phyloP scores from a whole-genome alignment of 1,140 invertebrate species.

The Luehdorfia chinensis region DNA sequence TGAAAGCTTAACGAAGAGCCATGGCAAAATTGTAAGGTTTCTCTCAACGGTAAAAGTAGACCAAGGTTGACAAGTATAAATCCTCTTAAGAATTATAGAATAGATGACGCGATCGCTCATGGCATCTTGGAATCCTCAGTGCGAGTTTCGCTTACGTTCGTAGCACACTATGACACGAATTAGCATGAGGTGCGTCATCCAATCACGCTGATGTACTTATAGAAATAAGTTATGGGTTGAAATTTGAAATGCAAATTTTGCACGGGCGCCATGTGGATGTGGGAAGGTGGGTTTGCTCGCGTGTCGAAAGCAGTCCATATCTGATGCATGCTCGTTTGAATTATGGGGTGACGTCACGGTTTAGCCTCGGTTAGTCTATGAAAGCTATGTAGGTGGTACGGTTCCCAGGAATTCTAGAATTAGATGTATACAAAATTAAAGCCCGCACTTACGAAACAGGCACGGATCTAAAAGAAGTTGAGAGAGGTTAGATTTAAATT shows the following conservation, averaged over 20 bases:
- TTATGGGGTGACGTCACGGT: slow-evolving; percentile 39
- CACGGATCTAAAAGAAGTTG: too few relatives aligned
- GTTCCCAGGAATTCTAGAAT: slow-evolving; percentile 10
- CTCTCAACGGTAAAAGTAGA: slow-evolving; percentile 6
- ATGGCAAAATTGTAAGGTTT: slow-evolving; percentile 14
- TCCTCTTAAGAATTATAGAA: slow-evolving; percentile 16
- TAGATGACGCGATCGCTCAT: slow-evolving; percentile 10
- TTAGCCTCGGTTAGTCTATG: slow-evolving; percentile 23
- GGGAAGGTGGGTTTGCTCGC: slow-evolving; percentile 25
- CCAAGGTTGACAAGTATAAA: slow-evolving; percentile 14
- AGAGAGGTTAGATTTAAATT: too few relatives aligned
- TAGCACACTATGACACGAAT: neutral
- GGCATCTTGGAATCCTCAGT: neutral
- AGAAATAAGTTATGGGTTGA: slow-evolving; percentile 30
- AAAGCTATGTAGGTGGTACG: slow-evolving; percentile 20
- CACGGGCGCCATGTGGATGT: slow-evolving; percentile 27
- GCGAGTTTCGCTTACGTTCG: neutral
- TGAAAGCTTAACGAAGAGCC: too few relatives aligned
- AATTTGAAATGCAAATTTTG: slow-evolving; percentile 44
- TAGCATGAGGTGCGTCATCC: neutral
- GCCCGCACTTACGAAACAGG: too few relatives aligned
- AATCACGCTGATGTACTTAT: slow-evolving; percentile 2
- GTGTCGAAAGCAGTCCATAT: slow-evolving; percentile 32
- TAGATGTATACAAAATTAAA: too few relatives aligned
- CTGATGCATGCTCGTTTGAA: slow-evolving; percentile 45